These are phyloP conservation scores for Ormyrus nitidulus DNA, from an alignment of 2,888 invertebrate genomes.

Conservation along the genomic window DNA sequence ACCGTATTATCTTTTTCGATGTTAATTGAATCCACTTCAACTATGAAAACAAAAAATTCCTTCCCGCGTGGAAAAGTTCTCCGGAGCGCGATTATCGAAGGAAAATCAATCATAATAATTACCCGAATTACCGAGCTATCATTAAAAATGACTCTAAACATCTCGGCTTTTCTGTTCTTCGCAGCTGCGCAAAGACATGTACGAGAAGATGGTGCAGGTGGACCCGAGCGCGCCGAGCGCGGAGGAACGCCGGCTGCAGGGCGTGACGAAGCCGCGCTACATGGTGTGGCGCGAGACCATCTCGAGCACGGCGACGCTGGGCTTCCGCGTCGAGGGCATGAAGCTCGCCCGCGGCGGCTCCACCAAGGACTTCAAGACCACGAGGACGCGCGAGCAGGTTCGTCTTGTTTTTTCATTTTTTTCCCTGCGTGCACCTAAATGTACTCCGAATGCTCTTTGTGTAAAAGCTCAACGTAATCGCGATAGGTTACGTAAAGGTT, in stretches of 20 bases:
- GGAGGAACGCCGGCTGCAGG: slow-evolving; percentile 92
- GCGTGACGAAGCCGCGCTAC: slow-evolving; percentile 95
- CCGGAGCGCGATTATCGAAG: background rate
- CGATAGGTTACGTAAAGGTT: slow-evolving; percentile 23
- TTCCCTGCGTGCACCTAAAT: background rate
- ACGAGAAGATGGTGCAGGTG: slow-evolving; percentile 97
- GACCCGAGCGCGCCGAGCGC: slow-evolving; percentile 91
- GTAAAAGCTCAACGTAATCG: background rate
- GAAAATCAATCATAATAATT: background rate
- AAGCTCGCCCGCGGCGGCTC: slow-evolving; percentile 93
- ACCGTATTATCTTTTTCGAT: too few species aligned
- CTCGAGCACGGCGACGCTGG: slow-evolving; percentile 96
- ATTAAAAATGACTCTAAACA: background rate
- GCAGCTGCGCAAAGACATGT: slow-evolving; percentile 87
- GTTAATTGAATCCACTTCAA: too few species aligned
- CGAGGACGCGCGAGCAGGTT: slow-evolving; percentile 87
- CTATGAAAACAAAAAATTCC: too few species aligned
- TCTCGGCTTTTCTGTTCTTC: background rate
- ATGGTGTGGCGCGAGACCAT: slow-evolving; percentile 98
- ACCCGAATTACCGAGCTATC: background rate
- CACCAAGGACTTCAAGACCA: slow-evolving; percentile 96
- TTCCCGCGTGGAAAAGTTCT: too few species aligned
- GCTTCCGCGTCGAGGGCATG: slow-evolving; percentile 97
- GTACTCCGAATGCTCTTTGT: background rate
- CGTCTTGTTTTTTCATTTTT: background rate